Conservation (phyloP, 1,140 invertebrate genomes). For the Drosophila novamexicana region DNA sequence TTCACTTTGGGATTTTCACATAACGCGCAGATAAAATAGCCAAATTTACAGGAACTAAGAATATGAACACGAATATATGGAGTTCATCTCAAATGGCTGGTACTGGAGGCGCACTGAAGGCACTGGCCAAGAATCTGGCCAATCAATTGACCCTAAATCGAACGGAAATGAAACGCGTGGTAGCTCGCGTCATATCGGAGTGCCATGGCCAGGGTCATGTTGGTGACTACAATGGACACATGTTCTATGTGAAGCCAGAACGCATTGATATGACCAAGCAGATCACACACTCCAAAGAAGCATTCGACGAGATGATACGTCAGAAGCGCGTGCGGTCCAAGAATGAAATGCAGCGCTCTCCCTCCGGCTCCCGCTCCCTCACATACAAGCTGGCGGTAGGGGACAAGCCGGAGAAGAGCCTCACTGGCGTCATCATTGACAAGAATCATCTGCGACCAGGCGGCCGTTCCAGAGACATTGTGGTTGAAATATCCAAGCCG, state of each 20-base stretch:
- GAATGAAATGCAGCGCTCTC: no score
- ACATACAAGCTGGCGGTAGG: constrained; percentile 25
- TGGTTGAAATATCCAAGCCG: constrained; percentile 1
- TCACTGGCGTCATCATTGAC: constrained; percentile 50
- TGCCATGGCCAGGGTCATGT: constrained; percentile 54
- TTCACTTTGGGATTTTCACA: constrained; percentile 9
- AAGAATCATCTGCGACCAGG: constrained; percentile 22
- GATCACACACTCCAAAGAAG: constrained; percentile 65
- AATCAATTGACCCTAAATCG: constrained; percentile 50
- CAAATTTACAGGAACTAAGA: constrained; percentile 15
- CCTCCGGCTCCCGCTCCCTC: neutral
- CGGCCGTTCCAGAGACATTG: constrained; percentile 2
- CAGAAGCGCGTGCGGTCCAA: constrained; percentile 15
- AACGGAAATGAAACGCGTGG: constrained; percentile 56
- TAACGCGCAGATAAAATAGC: neutral
- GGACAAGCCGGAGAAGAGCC: constrained; percentile 1
- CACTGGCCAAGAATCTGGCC: constrained; percentile 61
- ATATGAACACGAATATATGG: constrained; percentile 52
- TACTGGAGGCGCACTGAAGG: constrained; percentile 59
- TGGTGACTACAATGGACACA: constrained; percentile 61
- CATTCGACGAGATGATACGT: constrained; percentile 55
- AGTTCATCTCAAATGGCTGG: constrained; percentile 51
- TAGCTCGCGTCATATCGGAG: constrained; percentile 68
- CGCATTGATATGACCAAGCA: constrained; percentile 53
- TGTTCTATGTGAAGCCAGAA: constrained; percentile 65